Evolutionary conservation across 2,888 invertebrate species (phyloP).

Genomic region (Ormyrus rosae): DNA sequence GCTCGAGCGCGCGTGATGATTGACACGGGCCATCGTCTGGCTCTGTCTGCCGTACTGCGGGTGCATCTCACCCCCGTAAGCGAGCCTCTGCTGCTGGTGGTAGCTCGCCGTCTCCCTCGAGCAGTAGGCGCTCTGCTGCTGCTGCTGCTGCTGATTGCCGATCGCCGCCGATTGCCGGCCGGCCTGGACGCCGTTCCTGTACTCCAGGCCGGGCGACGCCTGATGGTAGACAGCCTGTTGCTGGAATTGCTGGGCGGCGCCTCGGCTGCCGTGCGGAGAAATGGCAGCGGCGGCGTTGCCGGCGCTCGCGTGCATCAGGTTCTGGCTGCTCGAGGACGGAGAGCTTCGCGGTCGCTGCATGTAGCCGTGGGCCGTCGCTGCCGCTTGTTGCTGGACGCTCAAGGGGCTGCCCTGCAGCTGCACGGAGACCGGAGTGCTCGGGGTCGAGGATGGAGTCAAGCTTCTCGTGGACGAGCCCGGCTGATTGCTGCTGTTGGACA

Average conservation of each 20-base stretch:
- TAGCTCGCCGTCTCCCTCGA: conserved; percentile 65
- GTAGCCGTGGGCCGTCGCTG: conserved; percentile 74
- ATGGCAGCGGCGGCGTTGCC: conserved; percentile 69
- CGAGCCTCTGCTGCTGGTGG: conserved; percentile 65
- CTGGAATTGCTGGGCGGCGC: conserved; percentile 64
- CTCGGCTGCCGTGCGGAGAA: conserved; percentile 67
- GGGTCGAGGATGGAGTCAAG: conserved; percentile 81
- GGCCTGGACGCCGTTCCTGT: conserved; percentile 68
- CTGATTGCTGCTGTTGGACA: conserved; percentile 66
- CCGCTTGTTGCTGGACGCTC: conserved; percentile 71
- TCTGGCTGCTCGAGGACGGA: conserved; percentile 80
- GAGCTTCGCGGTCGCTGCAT: conserved; percentile 81
- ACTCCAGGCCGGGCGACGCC: conserved; percentile 65
- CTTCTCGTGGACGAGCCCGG: conserved; percentile 80
- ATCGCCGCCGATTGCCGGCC: conserved; percentile 66
- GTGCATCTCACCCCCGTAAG: conserved; percentile 70
- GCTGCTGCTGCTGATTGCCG: conserved; percentile 33
- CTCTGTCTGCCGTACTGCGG: conserved; percentile 69
- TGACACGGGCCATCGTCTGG: conserved; percentile 62
- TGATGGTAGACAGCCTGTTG: conserved; percentile 70
- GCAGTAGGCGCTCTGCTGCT: conserved; percentile 63
- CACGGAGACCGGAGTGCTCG: conserved; percentile 81
- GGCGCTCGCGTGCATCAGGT: conserved; percentile 77
- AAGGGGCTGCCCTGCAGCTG: conserved; percentile 80
- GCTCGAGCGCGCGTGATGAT: conserved; percentile 68